phyloP scores from a whole-genome alignment of 1,140 invertebrate genomes.

The Tachypleus tridentatus region DNA sequence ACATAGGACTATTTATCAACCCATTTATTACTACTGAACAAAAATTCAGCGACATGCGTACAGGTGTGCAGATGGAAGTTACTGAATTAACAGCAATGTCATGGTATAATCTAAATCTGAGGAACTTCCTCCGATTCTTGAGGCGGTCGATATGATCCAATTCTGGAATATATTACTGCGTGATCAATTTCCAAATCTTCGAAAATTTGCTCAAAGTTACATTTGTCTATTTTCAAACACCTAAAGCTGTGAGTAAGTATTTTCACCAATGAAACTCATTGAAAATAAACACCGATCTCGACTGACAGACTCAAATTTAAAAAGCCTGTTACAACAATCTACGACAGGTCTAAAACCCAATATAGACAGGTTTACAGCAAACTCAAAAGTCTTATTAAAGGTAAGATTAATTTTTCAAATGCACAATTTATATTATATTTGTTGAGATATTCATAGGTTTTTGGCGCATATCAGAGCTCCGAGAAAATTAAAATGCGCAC shows the following conservation, averaged over 20 bases:
- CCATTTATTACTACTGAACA: not conserved
- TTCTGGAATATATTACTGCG: not conserved
- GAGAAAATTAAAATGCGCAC: no score
- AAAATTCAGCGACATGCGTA: constrained; percentile 1
- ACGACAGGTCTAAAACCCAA: constrained; percentile 2
- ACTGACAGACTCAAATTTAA: not conserved
- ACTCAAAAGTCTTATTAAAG: not conserved
- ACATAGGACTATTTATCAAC: not conserved
- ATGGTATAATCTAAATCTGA: constrained; percentile 1
- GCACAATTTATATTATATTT: no score
- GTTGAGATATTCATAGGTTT: no score
- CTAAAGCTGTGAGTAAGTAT: constrained; percentile 4
- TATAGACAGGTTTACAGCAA: not conserved
- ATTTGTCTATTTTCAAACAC: not conserved
- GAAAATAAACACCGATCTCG: not conserved
- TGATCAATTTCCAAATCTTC: constrained; percentile 1
- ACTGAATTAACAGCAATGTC: constrained; percentile 3
- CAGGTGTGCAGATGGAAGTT: not conserved
- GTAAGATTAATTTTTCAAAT: no score
- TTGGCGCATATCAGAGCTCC: no score
- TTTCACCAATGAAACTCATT: not conserved
- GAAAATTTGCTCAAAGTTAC: constrained; percentile 1
- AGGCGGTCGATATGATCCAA: not conserved
- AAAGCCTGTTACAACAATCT: not conserved
- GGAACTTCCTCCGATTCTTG: not conserved